phyloP scores from a whole-genome alignment of 2,888 invertebrate species.

The Drosophila setosimentum region DNA sequence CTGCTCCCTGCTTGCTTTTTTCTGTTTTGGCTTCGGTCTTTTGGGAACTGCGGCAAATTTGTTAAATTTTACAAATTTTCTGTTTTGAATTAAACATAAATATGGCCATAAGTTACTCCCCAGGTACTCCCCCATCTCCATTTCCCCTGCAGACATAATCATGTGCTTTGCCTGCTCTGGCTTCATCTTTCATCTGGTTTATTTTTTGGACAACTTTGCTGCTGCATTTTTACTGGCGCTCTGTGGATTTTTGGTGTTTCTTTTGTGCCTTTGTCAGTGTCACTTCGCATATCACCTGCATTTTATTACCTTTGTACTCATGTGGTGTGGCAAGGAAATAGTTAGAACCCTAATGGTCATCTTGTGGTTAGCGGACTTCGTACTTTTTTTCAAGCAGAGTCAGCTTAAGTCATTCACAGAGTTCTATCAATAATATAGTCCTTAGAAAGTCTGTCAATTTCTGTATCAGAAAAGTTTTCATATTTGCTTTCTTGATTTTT shows the following conservation, averaged over 20 bases:
- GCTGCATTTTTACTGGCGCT: slow-evolving; percentile 16
- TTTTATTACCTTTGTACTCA: slow-evolving; percentile 21
- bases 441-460: not conserved
- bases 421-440: not conserved
- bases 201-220: slow-evolving; percentile 16
- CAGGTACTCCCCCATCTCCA: slow-evolving; percentile 1
- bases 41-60: slow-evolving; percentile 52
- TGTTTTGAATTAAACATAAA: slow-evolving; percentile 70
- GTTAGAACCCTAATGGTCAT: slow-evolving; percentile 12
- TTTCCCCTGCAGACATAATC: not conserved
- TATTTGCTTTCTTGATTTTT: not conserved
- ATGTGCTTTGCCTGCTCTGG: slow-evolving; percentile 12
- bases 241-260: slow-evolving; percentile 13
- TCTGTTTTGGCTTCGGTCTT: slow-evolving; percentile 22
- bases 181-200: slow-evolving; percentile 18
- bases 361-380: not conserved
- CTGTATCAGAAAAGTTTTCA: not conserved
- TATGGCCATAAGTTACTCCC: slow-evolving; percentile 48
- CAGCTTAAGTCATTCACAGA: not conserved
- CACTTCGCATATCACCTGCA: slow-evolving; percentile 22
- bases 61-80: slow-evolving; percentile 61
- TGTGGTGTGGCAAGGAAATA: slow-evolving; percentile 9
- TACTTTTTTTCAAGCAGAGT: not conserved
- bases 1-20: slow-evolving; percentile 2
- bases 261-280: slow-evolving; percentile 9